These are phyloP conservation scores for Apamea crenata DNA, from an alignment of 2,888 invertebrate genomes.

Conservation along the genomic window DNA sequence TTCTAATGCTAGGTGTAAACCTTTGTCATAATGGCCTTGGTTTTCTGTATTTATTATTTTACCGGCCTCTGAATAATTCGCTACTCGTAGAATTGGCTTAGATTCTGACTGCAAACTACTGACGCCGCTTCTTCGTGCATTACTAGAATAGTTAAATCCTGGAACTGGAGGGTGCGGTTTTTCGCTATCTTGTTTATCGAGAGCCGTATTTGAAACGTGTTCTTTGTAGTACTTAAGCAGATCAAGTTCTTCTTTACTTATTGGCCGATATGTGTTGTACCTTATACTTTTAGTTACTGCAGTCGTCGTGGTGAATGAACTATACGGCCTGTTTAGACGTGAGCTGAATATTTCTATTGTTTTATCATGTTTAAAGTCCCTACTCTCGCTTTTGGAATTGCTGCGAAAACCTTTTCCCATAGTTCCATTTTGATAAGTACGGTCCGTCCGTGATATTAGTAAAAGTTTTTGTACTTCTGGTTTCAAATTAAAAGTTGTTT, in stretches of 20 bases:
- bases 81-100: constrained; percentile 28
- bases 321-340: constrained; percentile 17
- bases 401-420: neutral
- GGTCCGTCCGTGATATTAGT: neutral
- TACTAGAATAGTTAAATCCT: constrained; percentile 33
- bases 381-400: neutral
- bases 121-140: constrained; percentile 21
- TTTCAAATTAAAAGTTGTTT: constrained; percentile 2
- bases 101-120: constrained; percentile 35
- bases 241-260: constrained; percentile 72
- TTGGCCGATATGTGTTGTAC: constrained; percentile 80
- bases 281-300: constrained; percentile 62
- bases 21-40: neutral
- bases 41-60: neutral
- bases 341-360: constrained; percentile 47
- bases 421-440: neutral
- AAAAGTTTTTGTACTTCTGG: constrained; percentile 17
- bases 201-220: constrained; percentile 14
- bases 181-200: constrained; percentile 22
- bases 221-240: constrained; percentile 30
- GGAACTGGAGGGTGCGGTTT: neutral
- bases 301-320: neutral
- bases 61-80: constrained; percentile 32
- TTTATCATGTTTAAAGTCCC: constrained; percentile 9
- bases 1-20: constrained; percentile 5